phyloP scores from a whole-genome alignment of 2,888 invertebrate species.

The Sinohyriopsis cumingii region DNA sequence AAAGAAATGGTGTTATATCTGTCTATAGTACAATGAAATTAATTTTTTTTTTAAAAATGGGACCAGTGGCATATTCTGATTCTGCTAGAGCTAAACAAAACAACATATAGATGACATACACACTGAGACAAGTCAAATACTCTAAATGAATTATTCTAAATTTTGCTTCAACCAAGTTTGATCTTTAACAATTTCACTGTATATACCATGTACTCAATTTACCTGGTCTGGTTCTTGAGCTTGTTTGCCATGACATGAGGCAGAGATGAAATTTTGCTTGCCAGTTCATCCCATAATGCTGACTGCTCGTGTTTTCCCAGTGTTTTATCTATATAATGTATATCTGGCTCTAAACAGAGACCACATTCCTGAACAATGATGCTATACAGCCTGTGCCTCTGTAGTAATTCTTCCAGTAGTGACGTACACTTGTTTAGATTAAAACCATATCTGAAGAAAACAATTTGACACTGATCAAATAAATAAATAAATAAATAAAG shows the following conservation, averaged over 20 bases:
- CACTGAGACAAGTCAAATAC: too few relatives aligned
- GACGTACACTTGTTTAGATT: conserved; percentile 48
- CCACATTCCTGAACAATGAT: conserved; percentile 41
- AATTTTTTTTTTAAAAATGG: too few relatives aligned
- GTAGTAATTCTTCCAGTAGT: conserved; percentile 48
- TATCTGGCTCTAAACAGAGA: conserved; percentile 23
- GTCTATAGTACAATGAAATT: too few relatives aligned
- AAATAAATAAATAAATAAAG: neutral
- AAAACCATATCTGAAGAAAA: conserved; percentile 41
- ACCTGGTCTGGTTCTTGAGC: conserved; percentile 61
- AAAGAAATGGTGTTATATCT: too few relatives aligned
- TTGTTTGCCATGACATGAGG: conserved; percentile 62
- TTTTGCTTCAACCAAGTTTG: too few relatives aligned
- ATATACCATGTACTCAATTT: neutral
- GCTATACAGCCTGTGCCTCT: conserved; percentile 26
- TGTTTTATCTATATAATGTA: conserved; percentile 7
- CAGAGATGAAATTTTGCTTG: conserved; percentile 46
- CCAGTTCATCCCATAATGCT: conserved; percentile 48
- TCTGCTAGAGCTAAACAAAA: too few relatives aligned
- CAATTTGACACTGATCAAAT: conserved; percentile 2
- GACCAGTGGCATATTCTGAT: too few relatives aligned
- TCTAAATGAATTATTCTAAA: neutral
- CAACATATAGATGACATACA: too few relatives aligned
- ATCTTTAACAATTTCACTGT: too few relatives aligned
- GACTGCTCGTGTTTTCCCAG: conserved; percentile 15